Conservation (phyloP, 2,797 vertebrate species). For the Hoplostethus atlanticus region DNA sequence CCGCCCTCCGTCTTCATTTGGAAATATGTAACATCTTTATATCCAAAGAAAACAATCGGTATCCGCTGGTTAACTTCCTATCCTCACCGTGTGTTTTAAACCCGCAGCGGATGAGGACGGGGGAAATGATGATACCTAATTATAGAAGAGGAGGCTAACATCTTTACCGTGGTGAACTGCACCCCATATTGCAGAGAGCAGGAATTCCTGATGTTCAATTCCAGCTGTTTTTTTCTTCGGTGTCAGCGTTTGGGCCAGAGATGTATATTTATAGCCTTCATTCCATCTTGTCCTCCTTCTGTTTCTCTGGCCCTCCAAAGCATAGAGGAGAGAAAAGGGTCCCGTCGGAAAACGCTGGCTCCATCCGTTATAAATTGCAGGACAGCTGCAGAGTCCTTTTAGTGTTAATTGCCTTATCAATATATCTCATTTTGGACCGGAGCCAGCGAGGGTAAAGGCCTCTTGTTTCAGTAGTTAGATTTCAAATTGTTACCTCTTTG, state of each 20-base stretch:
- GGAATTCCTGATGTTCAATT: conserved; percentile 75
- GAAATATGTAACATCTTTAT: conserved; percentile 22
- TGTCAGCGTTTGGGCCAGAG: conserved; percentile 77
- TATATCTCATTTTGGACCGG: conserved; percentile 74
- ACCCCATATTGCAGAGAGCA: conserved; percentile 64
- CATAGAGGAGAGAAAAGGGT: conserved; percentile 48
- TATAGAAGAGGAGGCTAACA: conserved; percentile 27
- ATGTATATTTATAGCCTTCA: conserved; percentile 79
- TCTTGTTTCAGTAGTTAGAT: conserved; percentile 67
- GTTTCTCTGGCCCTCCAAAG: conserved; percentile 45
- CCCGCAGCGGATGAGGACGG: conserved; percentile 41
- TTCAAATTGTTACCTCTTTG: conserved; percentile 36
- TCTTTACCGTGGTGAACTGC: conserved; percentile 25
- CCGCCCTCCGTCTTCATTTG: conserved; percentile 63
- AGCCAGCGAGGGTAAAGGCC: conserved; percentile 71
- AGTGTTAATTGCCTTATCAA: conserved; percentile 80
- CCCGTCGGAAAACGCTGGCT: conserved; percentile 65
- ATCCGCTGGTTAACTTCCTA: conserved; percentile 46
- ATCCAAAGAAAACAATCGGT: conserved; percentile 44
- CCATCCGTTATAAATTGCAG: conserved; percentile 73
- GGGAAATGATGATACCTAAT: conserved; percentile 48
- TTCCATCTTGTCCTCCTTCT: conserved; percentile 54
- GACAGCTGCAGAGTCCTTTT: conserved; percentile 63
- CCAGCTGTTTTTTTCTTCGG: conserved; percentile 69
- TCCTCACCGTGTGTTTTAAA: conserved; percentile 12